phyloP scores from a whole-genome alignment of 2,113 vertebrate genomes.

The Psittacus erithacus region DNA sequence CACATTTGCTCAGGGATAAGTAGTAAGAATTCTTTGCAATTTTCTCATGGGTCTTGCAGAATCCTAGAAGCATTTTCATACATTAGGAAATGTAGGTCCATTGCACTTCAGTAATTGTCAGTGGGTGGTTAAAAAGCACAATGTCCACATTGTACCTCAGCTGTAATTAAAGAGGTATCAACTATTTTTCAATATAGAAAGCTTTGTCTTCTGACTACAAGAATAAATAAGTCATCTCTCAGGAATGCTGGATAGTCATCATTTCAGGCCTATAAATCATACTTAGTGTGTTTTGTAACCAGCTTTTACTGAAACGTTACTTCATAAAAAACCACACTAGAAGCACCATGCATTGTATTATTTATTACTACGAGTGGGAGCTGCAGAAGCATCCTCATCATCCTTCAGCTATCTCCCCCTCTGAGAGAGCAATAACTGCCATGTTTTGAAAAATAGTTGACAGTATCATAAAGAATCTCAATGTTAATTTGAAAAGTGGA shows the following conservation, averaged over 20 bases:
- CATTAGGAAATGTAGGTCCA: constrained; percentile 23
- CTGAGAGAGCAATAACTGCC: not conserved
- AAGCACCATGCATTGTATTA: not conserved
- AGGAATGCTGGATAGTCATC: constrained; percentile 31
- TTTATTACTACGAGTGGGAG: not conserved
- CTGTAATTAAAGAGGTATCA: constrained; percentile 46
- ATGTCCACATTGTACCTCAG: constrained; percentile 18
- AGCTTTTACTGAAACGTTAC: not conserved
- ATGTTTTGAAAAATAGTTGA: not conserved
- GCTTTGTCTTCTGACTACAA: constrained; percentile 35
- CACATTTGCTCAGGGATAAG: constrained; percentile 21
- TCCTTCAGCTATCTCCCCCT: not conserved
- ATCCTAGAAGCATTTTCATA: constrained; percentile 51
- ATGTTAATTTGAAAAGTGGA: not conserved
- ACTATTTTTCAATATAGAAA: constrained; percentile 47
- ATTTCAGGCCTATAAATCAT: constrained; percentile 26
- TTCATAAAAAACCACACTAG: not conserved
- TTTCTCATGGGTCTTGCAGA: constrained; percentile 42
- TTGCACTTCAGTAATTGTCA: constrained; percentile 26
- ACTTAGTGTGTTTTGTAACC: not conserved
- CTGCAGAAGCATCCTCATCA: not conserved
- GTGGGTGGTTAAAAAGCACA: constrained; percentile 47
- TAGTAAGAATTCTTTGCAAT: constrained; percentile 55
- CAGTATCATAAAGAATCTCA: not conserved
- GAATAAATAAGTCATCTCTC: constrained; percentile 3